A percentile compares a stretch with the other conserved stretches of the same genome.
These are phyloP conservation scores for Agrotis segetum DNA, from an alignment of 2,888 invertebrate species.

Conservation along the genomic window DNA sequence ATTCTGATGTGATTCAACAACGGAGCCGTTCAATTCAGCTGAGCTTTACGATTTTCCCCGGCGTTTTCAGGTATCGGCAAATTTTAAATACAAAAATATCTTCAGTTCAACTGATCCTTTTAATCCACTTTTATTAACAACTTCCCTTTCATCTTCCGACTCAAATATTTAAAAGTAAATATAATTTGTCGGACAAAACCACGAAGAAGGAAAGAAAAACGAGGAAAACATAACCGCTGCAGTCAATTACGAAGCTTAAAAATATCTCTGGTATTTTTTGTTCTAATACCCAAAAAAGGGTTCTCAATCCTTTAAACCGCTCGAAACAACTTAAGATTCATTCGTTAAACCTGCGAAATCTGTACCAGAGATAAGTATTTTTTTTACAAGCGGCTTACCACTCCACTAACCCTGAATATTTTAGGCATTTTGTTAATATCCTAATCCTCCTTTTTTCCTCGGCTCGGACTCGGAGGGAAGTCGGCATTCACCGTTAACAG, in stretches of 20 bases:
- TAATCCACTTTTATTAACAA: slow-evolving; percentile 80
- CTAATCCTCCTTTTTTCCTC: slow-evolving; percentile 86
- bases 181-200: slow-evolving; percentile 78
- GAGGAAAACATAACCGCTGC: slow-evolving; percentile 76
- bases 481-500: slow-evolving; percentile 90
- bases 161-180: slow-evolving; percentile 80
- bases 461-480: slow-evolving; percentile 82
- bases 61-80: slow-evolving; percentile 56
- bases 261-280: slow-evolving; percentile 85
- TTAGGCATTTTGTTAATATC: slow-evolving; percentile 89
- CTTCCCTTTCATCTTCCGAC: slow-evolving; percentile 76
- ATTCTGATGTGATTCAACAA: slow-evolving; percentile 33
- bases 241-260: slow-evolving; percentile 88
- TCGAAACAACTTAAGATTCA: slow-evolving; percentile 86
- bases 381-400: slow-evolving; percentile 84
- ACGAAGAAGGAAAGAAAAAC: slow-evolving; percentile 74
- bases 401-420: slow-evolving; percentile 88
- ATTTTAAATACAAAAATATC: slow-evolving; percentile 66
- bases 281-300: slow-evolving; percentile 82
- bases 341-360: slow-evolving; percentile 84
- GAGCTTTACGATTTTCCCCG: slow-evolving; percentile 36
- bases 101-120: slow-evolving; percentile 73
- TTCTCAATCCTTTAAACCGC: slow-evolving; percentile 86
- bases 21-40: not conserved
- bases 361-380: slow-evolving; percentile 78